Base-by-base conservation (phyloP, 2,888 invertebrate species). In the Pammene aurita region DNA sequence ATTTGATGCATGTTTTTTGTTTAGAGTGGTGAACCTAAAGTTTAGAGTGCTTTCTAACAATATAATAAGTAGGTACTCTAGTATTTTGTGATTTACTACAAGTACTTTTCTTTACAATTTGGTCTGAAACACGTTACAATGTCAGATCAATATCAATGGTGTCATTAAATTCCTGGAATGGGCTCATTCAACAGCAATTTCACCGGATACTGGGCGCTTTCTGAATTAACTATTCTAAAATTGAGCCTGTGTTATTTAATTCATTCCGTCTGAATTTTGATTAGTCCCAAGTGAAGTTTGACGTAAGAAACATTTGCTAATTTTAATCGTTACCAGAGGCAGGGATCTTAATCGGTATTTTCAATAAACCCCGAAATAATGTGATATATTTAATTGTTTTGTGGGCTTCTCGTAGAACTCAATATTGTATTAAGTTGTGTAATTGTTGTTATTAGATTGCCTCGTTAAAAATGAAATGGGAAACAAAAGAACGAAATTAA, bases 111-210 rank as follows among this genome's bases (percentile, higher is more conserved):
- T 7, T n/a, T 54, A 2, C n/a, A 34, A 7, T 13, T 34, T 34
- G 34, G 2, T 7, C 13, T 54, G 5, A n/a, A 54, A 9, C n/a
- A n/a, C n/a, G n/a, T 34, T 54, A 54, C 42, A 6, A 58, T 7
- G 10, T 44, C 42, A 0, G 41, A 42, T 57, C 41, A n/a, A 52
- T 52, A 18, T 41, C 18, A 26, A 41, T 16, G 38, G 38, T 18
- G 9, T 18, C 18, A 13, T 44, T 58, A 34, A 54, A 58, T 58
- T 44, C 18, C 18, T 41, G 50, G 7, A 62, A 62, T 14, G n/a
- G 62, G 9, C 18, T 52, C 48, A 61, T 61, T 48, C 48, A 34
- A 16, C 13, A 13, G 48, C n/a, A 52, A 62, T 50, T 62, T 35
- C 50, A 16, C 16, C 34, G 38, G n/a, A n/a, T 18, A 50, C 18